A percentile compares a stretch with the other conserved stretches of the same genome.
phyloP scores from a whole-genome alignment of 2,888 invertebrate species.

The Neoitamus cyanurus region DNA sequence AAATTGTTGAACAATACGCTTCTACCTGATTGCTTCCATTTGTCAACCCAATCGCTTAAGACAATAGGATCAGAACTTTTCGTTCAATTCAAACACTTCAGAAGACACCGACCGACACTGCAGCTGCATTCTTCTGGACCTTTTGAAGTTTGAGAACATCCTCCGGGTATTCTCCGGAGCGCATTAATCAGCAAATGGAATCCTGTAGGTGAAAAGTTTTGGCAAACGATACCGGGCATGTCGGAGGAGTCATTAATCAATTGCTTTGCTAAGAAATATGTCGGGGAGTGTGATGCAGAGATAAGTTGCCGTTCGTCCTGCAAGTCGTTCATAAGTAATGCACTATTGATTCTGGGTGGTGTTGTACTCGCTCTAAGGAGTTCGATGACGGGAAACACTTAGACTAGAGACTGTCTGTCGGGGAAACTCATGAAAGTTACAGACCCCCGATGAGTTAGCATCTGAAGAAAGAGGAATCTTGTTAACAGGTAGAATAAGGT shows the following conservation, averaged over 20 bases:
- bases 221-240: background rate
- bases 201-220: background rate
- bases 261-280: background rate
- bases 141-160: background rate
- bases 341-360: background rate
- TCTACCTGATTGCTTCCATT: background rate
- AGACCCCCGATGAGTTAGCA: too few relatives aligned
- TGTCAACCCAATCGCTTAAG: background rate
- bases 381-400: background rate
- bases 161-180: background rate
- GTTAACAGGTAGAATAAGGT: background rate
- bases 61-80: background rate
- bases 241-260: background rate
- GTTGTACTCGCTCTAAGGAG: background rate
- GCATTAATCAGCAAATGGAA: slow-evolving; percentile 1
- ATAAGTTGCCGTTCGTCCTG: background rate
- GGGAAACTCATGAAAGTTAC: background rate
- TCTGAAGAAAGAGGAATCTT: background rate
- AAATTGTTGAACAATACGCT: background rate
- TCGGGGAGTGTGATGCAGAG: background rate
- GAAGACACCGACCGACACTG: background rate
- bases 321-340: background rate
- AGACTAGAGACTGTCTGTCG: background rate
- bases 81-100: background rate
- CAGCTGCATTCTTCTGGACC: background rate